phyloP scores from a whole-genome alignment of 1,140 invertebrate species.

The Oedothorax gibbosus region DNA sequence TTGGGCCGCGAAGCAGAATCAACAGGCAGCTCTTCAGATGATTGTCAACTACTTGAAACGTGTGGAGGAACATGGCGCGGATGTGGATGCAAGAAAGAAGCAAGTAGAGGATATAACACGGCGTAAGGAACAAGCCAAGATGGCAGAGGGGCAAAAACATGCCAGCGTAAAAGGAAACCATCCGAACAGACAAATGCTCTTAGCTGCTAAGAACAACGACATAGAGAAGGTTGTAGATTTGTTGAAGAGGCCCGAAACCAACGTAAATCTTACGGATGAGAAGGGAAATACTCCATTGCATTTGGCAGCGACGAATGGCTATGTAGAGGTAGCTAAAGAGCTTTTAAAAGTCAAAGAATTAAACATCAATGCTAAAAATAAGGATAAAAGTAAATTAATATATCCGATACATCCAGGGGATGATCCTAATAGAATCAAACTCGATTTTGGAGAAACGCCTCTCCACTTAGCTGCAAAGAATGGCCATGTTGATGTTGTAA shows the following conservation, averaged over 20 bases:
- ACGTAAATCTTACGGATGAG: not conserved
- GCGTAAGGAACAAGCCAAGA: not conserved
- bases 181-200: not conserved
- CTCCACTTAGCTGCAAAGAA: too few species aligned
- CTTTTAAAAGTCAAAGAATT: not conserved
- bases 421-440: not conserved
- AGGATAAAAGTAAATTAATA: not conserved
- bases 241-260: not conserved
- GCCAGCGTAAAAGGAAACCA: too few species aligned
- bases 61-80: not conserved
- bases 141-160: not conserved
- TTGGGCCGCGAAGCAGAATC: not conserved
- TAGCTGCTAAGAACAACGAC: not conserved
- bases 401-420: not conserved
- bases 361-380: not conserved
- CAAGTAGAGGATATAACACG: not conserved
- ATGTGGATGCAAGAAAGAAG: not conserved
- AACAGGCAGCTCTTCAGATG: not conserved
- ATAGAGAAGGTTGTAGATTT: not conserved
- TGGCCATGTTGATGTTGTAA: too few species aligned
- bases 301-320: not conserved
- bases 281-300: not conserved
- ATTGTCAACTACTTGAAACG: not conserved
- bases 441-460: not conserved
- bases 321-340: not conserved